A percentile compares a stretch with the other conserved stretches of the same genome.
Conservation (phyloP, 2,797 vertebrate species). For the Parotocinclus haroldoi region DNA sequence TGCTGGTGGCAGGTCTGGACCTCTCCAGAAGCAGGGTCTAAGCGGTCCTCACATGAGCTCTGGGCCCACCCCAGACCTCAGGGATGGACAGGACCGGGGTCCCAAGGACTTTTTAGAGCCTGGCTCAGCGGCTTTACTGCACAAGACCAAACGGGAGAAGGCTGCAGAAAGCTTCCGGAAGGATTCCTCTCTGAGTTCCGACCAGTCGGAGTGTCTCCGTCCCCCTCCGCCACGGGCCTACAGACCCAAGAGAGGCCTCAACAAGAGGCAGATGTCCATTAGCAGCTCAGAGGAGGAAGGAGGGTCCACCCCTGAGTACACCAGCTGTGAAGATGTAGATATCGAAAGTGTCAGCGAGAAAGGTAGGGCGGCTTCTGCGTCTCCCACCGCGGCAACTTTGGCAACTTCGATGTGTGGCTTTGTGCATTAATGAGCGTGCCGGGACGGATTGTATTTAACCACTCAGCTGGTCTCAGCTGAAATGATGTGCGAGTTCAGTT, state of each 20-base stretch:
- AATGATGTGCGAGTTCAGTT: no score
- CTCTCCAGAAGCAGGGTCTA: constrained; percentile 71
- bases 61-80: constrained; percentile 64
- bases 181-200: constrained; percentile 96
- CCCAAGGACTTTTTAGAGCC: constrained; percentile 82
- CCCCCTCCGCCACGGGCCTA: constrained; percentile 91
- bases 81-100: constrained; percentile 75
- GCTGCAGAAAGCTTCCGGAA: constrained; percentile 87
- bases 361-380: constrained; percentile 73
- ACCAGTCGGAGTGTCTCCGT: constrained; percentile 92
- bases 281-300: constrained; percentile 99
- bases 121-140: constrained; percentile 71
- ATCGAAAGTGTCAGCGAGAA: constrained; percentile 98
- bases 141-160: constrained; percentile 87
- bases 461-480: no score
- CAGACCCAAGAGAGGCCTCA: constrained; percentile 84
- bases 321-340: constrained; percentile 98
- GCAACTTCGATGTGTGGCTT: no score
- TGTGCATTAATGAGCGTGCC: no score
- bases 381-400: no score
- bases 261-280: constrained; percentile 97
- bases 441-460: no score
- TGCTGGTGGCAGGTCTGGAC: constrained; percentile 67
- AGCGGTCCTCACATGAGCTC: constrained; percentile 72
- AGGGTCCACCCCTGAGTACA: constrained; percentile 97